Conservation (phyloP, 2,888 invertebrate genomes). For the Ditula angustiorana region DNA sequence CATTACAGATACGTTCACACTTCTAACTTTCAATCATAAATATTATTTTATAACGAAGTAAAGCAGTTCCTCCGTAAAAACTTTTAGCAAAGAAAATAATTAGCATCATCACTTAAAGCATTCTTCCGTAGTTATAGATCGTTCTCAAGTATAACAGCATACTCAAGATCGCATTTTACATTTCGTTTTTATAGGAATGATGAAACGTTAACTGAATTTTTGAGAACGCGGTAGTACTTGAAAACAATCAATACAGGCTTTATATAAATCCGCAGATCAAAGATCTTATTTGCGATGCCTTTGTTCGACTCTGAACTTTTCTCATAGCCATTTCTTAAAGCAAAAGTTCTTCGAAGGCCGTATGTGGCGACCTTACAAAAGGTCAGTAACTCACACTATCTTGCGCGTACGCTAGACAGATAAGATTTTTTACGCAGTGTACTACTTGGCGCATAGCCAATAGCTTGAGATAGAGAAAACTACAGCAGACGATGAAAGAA, state of each 20-base stretch:
- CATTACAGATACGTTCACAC: no score
- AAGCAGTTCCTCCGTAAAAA: no score
- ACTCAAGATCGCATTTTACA: no score
- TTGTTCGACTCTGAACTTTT: not conserved
- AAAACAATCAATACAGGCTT: no score
- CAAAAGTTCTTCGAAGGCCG: slow-evolving; percentile 1
- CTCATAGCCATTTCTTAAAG: slow-evolving; percentile 9
- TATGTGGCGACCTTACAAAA: slow-evolving; percentile 11
- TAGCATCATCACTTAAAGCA: not conserved
- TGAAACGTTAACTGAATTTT: no score
- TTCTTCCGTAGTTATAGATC: no score
- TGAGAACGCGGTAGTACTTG: no score
- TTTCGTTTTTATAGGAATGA: no score
- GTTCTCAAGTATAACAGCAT: no score
- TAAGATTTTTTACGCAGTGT: slow-evolving; percentile 53
- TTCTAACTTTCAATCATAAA: no score
- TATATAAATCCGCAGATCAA: not conserved
- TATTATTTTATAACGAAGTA: no score
- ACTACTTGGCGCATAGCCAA: slow-evolving; percentile 55
- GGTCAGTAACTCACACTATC: slow-evolving; percentile 25
- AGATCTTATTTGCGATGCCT: not conserved
- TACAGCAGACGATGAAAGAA: slow-evolving; percentile 25
- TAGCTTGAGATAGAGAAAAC: slow-evolving; percentile 45
- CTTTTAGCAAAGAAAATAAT: not conserved
- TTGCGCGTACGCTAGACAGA: slow-evolving; percentile 46